These are phyloP conservation scores for Lepeophtheirus nordmannii DNA, from an alignment of 2,888 invertebrate genomes.

Conservation along the genomic window DNA sequence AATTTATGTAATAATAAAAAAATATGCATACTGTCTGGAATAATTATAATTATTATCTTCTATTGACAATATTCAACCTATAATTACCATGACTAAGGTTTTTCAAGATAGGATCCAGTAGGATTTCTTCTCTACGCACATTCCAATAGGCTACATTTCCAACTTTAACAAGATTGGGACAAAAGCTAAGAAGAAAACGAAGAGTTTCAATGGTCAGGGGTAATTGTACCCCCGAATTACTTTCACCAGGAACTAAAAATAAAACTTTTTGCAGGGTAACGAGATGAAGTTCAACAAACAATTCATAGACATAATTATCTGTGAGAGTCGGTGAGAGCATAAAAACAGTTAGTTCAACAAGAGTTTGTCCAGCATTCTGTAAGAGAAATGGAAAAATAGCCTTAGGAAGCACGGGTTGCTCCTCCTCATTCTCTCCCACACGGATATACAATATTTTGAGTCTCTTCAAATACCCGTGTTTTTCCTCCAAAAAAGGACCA, in stretches of 20 bases:
- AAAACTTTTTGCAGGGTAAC: not conserved
- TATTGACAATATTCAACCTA: not conserved
- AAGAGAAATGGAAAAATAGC: not conserved
- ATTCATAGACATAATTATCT: constrained; percentile 2
- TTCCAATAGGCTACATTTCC: constrained; percentile 10
- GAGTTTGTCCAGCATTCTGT: not conserved
- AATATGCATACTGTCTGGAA: no score
- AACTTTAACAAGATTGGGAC: not conserved
- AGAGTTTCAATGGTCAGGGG: constrained; percentile 8
- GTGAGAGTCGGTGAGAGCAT: not conserved
- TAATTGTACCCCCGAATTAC: not conserved
- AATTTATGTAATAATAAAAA: no score
- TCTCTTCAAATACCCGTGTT: not conserved
- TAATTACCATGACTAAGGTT: not conserved
- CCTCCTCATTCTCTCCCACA: not conserved
- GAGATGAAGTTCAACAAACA: constrained; percentile 6
- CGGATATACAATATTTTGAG: constrained; percentile 13
- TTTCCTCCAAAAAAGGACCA: not conserved
- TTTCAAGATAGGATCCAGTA: not conserved
- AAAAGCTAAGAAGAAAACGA: constrained; percentile 7
- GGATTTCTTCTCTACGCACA: not conserved
- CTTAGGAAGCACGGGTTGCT: not conserved
- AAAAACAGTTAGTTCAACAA: not conserved
- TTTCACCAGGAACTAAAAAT: constrained; percentile 5
- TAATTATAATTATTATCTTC: not conserved